phyloP scores from a whole-genome alignment of 2,797 vertebrate genomes.

The Neoniphon sammara region DNA sequence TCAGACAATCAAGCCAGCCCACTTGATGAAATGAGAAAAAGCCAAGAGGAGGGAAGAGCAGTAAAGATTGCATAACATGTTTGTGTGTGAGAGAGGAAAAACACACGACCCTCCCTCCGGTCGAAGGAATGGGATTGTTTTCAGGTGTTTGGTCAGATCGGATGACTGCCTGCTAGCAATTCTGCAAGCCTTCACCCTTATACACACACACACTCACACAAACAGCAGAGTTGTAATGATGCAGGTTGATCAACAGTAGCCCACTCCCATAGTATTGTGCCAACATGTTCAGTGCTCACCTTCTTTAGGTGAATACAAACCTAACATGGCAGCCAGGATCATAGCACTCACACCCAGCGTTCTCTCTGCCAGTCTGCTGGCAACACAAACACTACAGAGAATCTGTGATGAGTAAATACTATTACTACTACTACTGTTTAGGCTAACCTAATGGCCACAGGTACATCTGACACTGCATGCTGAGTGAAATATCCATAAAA shows the following conservation, averaged over 20 bases:
- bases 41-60: slow-evolving; percentile 23
- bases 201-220: slow-evolving; percentile 8
- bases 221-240: slow-evolving; percentile 2
- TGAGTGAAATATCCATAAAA: neutral
- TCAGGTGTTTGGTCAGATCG: slow-evolving; percentile 65
- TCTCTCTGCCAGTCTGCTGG: slow-evolving; percentile 9
- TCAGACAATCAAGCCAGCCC: slow-evolving; percentile 6
- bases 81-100: slow-evolving; percentile 55
- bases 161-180: slow-evolving; percentile 49
- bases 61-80: slow-evolving; percentile 55
- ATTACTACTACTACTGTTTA: neutral
- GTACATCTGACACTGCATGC: neutral
- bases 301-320: neutral
- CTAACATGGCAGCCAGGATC: neutral
- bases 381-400: slow-evolving; percentile 14
- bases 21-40: slow-evolving; percentile 17
- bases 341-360: neutral
- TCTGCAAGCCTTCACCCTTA: slow-evolving; percentile 29
- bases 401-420: neutral
- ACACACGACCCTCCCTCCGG: slow-evolving; percentile 51
- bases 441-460: neutral
- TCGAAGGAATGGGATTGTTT: slow-evolving; percentile 65
- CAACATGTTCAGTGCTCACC: neutral
- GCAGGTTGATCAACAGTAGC: slow-evolving; percentile 26
- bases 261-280: slow-evolving; percentile 3